phyloP scores from a whole-genome alignment of 2,888 invertebrate genomes.

The Cylindroiulus punctatus region DNA sequence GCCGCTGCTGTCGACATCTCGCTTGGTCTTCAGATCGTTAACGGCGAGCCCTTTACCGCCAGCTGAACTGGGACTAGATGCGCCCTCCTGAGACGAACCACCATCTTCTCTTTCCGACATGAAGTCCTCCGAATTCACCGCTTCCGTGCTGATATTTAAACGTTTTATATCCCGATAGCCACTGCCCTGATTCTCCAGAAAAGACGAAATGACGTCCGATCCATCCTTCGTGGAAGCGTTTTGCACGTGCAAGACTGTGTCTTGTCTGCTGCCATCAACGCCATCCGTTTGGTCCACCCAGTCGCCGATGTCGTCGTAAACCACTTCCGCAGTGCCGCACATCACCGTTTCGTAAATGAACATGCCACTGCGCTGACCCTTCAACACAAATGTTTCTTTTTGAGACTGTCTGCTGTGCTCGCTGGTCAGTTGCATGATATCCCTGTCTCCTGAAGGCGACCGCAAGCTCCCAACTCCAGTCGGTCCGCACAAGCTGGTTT shows the following conservation, averaged over 20 bases:
- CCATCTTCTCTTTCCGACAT: constrained; percentile 56
- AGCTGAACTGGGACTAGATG: constrained; percentile 40
- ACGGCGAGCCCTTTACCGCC: constrained; percentile 43
- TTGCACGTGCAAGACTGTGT: background rate
- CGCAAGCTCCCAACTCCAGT: background rate
- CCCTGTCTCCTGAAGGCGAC: background rate
- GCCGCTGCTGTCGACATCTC: constrained; percentile 39
- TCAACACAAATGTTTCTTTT: constrained; percentile 55
- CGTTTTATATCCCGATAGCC: constrained; percentile 48
- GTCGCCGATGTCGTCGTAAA: constrained; percentile 86
- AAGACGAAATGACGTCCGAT: background rate
- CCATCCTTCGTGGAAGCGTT: constrained; percentile 19
- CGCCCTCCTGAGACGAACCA: constrained; percentile 54
- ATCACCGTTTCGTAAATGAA: constrained; percentile 72
- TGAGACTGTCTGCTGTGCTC: constrained; percentile 48
- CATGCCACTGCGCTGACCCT: constrained; percentile 61
- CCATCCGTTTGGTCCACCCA: constrained; percentile 57
- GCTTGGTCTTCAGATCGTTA: constrained; percentile 22
- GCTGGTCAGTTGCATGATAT: constrained; percentile 25
- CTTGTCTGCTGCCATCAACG: constrained; percentile 26
- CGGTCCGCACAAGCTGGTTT: constrained; percentile 56
- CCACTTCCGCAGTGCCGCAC: constrained; percentile 78
- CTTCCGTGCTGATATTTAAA: constrained; percentile 56
- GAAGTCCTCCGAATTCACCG: constrained; percentile 58
- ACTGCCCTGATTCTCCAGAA: background rate